These are phyloP conservation scores for Pangasius mekongensis DNA, from an alignment of 2,797 vertebrate species.

Conservation along the genomic window DNA sequence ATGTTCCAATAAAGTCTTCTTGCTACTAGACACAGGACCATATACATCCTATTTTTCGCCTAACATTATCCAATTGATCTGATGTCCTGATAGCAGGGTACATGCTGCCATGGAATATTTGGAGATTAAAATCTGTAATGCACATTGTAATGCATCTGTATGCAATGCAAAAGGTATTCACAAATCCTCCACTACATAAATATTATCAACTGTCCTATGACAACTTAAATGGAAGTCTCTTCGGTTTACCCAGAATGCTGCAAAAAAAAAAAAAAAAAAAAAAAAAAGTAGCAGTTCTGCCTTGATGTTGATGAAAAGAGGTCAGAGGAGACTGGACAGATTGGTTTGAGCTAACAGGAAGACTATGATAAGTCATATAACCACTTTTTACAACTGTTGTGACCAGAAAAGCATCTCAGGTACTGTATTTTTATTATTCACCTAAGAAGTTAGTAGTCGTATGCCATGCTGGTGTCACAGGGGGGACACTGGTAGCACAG, in stretches of 20 bases:
- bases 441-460: neutral
- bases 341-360: neutral
- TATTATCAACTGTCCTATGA: neutral
- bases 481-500: neutral
- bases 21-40: neutral
- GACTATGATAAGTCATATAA: neutral
- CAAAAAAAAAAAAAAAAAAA: neutral
- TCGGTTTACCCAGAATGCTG: neutral
- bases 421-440: neutral
- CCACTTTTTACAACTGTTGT: neutral
- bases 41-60: neutral
- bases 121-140: neutral
- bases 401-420: neutral
- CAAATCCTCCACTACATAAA: neutral
- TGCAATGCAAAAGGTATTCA: neutral
- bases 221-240: neutral
- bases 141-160: neutral
- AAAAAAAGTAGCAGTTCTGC: neutral
- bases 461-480: neutral
- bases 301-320: neutral
- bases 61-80: neutral
- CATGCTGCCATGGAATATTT: neutral
- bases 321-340: neutral
- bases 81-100: neutral
- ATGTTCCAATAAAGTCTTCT: neutral